Base-by-base conservation (phyloP, 2,888 invertebrate species). In the Acutogordius australiensis region DNA sequence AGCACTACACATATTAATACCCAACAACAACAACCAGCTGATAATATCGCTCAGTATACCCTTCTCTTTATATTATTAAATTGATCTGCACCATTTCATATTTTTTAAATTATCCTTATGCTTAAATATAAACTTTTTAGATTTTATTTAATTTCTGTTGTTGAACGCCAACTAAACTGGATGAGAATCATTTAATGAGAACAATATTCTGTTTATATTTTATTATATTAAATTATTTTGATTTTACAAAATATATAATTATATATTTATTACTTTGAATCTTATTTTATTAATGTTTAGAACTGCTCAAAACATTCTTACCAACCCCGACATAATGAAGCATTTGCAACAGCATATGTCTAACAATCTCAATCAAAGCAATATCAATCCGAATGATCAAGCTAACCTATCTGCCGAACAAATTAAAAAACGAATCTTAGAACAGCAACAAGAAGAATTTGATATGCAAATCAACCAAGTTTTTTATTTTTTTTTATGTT, bases 401-500 rank as follows among this genome's bases (percentile, higher is more conserved):
- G n/a, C n/a, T n/a, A n/a, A n/a, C n/a, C n/a, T n/a, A n/a, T n/a
- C n/a, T n/a, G n/a, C n/a, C n/a, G n/a, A n/a, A n/a, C n/a, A n/a
- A n/a, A 21, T 51, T n/a, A 51, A 21, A 23, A 51, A 23, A 26
- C 51, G 23, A 51, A 51, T 51, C 4, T 26, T 51, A n/a, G 51
- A 13, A 51, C 51, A 51, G 23, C 51, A 51, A 51, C 51, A 51
- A 51, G 51, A 51, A n/a, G 51, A 51, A 23, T 51, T 51, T 51
- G 51, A 51, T 51, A 51, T n/a, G 51, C n/a, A 51, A 23, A 51
- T 51, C 23, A 8, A 51, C n/a, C n/a, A n/a, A n/a, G n/a, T n/a
- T n/a, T n/a, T n/a, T n/a, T n/a, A n/a, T n/a, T n/a, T n/a, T n/a
- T n/a, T n/a, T n/a, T n/a, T n/a, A n/a, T n/a, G n/a, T n/a, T n/a